Base-by-base conservation (phyloP, 2,888 invertebrate species). In the Melinopterus prodromus region DNA sequence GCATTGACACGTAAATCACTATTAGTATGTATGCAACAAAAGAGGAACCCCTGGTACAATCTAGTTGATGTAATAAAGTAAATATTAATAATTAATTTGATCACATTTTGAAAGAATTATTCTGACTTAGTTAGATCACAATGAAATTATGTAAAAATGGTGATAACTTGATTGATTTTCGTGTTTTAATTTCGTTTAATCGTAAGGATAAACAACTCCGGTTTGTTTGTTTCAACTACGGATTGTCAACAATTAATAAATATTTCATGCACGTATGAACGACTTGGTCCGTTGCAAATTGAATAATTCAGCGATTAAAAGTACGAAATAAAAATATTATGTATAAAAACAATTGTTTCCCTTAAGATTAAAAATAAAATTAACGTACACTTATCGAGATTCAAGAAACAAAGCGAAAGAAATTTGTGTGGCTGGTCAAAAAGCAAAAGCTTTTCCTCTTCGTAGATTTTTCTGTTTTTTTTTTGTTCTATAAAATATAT, bases 351-450 rank as follows among this genome's bases (percentile, higher is more conserved):
- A 53, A 53, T 12, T 53, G 53, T 53, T 53, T 53, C 53, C 53
- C 53, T 53, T 4, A 53, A 53, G 53, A 53, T 53, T 53, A 53
- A 53, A 53, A 53, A 53, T 53, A 53, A 53, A 53, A 53, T 53
- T 53, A n/a, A n/a, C n/a, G n/a, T n/a, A 53, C 53, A 53, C 53
- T 53, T 53, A 53, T 53, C 53, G 53, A 53, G 53, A 53, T 53
- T 53, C 53, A 9, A 53, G 53, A 53, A 12, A 53, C 53, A 53
- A 53, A 53, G 53, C 53, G 15, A 16, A 71, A 74, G 35, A 77
- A 82, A 82, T 83, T 83, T 84, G 84, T 84, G 83, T 84, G 84
- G 80, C 83, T 82, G 83, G 82, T 81, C 80, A 81, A 82, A 83
- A 79, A 76, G 77, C 79, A 77, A 77, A 80, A 80, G 80, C 80